These are phyloP conservation scores for Scaptomyza cyrtandrae DNA, from an alignment of 2,888 invertebrate genomes.

Conservation along the genomic window DNA sequence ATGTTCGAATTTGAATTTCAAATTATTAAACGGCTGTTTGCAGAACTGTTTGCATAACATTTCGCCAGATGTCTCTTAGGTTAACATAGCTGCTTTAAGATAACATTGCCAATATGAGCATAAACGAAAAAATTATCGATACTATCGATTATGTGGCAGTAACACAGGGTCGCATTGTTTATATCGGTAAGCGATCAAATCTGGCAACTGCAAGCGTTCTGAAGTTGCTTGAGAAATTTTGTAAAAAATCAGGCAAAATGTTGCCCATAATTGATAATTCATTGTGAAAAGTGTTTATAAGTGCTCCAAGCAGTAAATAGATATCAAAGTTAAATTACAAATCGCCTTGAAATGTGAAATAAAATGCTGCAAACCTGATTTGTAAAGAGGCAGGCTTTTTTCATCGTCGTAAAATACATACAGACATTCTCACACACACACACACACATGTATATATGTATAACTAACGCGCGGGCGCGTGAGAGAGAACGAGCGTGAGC, in stretches of 20 bases:
- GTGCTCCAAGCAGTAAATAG: slow-evolving; percentile 21
- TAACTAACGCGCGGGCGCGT: slow-evolving; percentile 72
- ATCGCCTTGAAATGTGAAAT: slow-evolving; percentile 54
- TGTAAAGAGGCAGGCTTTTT: slow-evolving; percentile 74
- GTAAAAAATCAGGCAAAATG: slow-evolving; percentile 61
- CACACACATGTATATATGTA: slow-evolving; percentile 40
- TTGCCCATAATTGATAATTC: slow-evolving; percentile 62
- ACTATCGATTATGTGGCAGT: slow-evolving; percentile 20
- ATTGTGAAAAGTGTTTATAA: slow-evolving; percentile 56
- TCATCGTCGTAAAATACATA: slow-evolving; percentile 71
- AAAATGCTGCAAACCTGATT: slow-evolving; percentile 77
- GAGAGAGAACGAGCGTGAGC: slow-evolving; percentile 47
- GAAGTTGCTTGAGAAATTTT: slow-evolving; percentile 57
- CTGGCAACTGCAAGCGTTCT: slow-evolving; percentile 40
- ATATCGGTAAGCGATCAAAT: slow-evolving; percentile 34
- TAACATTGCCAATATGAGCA: slow-evolving; percentile 16
- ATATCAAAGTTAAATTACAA: slow-evolving; percentile 34
- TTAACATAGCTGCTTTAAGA: neutral
- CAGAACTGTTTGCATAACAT: neutral
- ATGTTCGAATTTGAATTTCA: neutral
- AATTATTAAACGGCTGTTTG: neutral
- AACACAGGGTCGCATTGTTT: slow-evolving; percentile 11
- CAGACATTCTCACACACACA: slow-evolving; percentile 50
- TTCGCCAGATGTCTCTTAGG: slow-evolving; percentile 14
- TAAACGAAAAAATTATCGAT: neutral